These are phyloP conservation scores for Apotomis capreana DNA, from an alignment of 2,888 invertebrate genomes.

Conservation along the genomic window DNA sequence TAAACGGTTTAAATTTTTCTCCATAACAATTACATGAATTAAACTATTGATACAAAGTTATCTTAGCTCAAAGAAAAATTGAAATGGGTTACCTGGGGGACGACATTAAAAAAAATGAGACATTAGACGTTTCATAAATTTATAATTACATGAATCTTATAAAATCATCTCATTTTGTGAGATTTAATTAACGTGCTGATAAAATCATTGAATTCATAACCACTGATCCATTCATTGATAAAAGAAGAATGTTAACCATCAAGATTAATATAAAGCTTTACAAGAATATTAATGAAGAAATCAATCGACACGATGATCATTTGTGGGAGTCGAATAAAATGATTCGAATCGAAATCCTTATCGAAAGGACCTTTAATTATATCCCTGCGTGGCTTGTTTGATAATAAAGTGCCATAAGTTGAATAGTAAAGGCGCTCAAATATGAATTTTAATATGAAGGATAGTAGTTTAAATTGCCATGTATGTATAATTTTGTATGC, in stretches of 20 bases:
- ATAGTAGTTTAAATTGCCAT: too few species aligned
- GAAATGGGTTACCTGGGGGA: too few species aligned
- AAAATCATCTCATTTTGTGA: background rate
- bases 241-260: background rate
- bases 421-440: background rate
- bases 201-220: background rate
- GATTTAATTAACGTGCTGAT: background rate
- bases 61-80: too few species aligned
- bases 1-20: too few species aligned
- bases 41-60: too few species aligned
- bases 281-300: conserved; percentile 20
- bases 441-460: background rate
- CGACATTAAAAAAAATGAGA: too few species aligned
- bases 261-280: background rate
- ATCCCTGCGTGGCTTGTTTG: background rate
- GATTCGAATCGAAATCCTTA: conserved; percentile 13
- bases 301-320: conserved; percentile 8
- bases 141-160: background rate
- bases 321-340: conserved; percentile 4
- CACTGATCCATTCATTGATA: background rate
- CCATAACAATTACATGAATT: too few species aligned
- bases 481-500: too few species aligned
- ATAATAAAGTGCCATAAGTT: background rate
- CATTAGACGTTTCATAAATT: background rate
- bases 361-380: conserved; percentile 4